Evolutionary conservation across 1,140 invertebrate species (phyloP), one percentile per base, ranked within the genome.

Genomic region (Papilio polyxenes): DNA sequence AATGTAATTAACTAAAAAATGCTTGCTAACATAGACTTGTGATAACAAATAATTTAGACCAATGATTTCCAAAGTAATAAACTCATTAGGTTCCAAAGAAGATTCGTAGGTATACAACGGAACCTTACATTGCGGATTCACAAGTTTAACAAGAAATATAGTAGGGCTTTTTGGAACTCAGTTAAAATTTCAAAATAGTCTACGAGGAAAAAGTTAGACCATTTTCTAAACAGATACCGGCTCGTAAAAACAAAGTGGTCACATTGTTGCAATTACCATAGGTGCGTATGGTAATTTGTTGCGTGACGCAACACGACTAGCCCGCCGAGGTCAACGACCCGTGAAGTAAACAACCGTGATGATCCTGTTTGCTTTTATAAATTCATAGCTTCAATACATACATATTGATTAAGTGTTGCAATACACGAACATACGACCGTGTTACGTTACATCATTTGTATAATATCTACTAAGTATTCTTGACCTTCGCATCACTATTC

Each of bases 341-440:
- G 75, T 77, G 65, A 37, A 72, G 65, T 72, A 77, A 77, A 77
- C 75, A 77, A 77, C 75, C 48, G 75, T 77, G 53, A 77, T 53
- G 48, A 49, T 31, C 48, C 48, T 77, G 75, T 77, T 77, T 77
- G 75, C 75, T 77, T 77, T 56, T 77, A 77, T 56, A 77, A 77
- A 56, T 53, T 76, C 75, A 51, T 77, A 77, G 48, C 20, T 53
- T 48, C 49, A 15, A 77, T 49, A n/a, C 49, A 77, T 77, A 77
- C 20, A 77, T 17, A 53, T 77, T 51, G 44, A 77, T 51, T 51
- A 11, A 23, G 20, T 49, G 48, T 17, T 9, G 23, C 48, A 23
- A 53, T 31, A 77, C n/a, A 2, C 17, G 2, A 48, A 77, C 75
- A 11, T 23, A 75, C 8, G 31, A 15, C 11, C 65, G 53, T 6